A percentile compares a stretch with the other conserved stretches of the same genome.
phyloP scores from a whole-genome alignment of 2,113 vertebrate genomes.

The Platichthys stellatus region DNA sequence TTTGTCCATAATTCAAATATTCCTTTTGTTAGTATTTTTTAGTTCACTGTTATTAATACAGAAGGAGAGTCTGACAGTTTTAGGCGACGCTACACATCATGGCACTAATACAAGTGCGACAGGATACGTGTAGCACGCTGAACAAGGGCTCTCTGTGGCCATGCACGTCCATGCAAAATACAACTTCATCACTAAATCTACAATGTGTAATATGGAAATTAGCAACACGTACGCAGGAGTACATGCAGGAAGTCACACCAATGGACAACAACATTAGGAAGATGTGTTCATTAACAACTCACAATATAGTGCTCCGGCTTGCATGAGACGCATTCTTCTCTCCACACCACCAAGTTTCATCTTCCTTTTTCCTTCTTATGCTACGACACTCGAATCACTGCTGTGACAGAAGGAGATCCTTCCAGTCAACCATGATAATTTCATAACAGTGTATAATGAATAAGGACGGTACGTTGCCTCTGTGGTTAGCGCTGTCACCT shows the following conservation, averaged over 20 bases:
- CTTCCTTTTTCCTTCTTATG: not conserved
- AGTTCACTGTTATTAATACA: too few species aligned
- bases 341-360: not conserved
- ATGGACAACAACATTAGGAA: not conserved
- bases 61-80: too few species aligned
- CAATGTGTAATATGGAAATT: too few species aligned
- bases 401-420: constrained; percentile 11
- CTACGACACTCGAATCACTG: not conserved
- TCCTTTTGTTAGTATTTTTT: too few species aligned
- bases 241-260: not conserved
- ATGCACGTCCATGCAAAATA: too few species aligned
- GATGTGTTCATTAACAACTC: not conserved
- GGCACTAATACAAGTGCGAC: too few species aligned
- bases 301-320: not conserved
- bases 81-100: too few species aligned
- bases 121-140: too few species aligned
- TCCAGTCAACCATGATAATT: not conserved
- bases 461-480: not conserved
- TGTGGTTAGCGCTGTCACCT: not conserved
- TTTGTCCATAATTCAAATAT: too few species aligned
- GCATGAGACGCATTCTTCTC: too few species aligned
- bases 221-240: not conserved
- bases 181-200: too few species aligned
- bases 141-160: too few species aligned
- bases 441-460: not conserved